Conservation (phyloP, 1,140 invertebrate genomes). For the Oscheius sp. region DNA sequence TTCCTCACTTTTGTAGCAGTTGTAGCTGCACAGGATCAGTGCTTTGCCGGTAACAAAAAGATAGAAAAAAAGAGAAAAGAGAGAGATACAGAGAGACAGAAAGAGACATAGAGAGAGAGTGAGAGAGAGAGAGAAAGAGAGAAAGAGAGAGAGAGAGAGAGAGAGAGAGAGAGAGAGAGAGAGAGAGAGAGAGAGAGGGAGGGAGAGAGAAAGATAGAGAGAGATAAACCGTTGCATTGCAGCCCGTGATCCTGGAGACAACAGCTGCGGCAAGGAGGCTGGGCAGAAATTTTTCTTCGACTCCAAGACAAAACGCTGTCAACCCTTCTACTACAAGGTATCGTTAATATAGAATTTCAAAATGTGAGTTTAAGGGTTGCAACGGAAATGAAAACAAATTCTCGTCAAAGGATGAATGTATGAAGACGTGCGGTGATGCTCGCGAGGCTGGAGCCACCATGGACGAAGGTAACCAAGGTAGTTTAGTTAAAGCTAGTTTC, state of each 20-base stretch:
- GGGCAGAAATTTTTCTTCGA: conserved; percentile 52
- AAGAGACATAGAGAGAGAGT: too few species aligned
- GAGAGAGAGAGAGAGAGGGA: too few species aligned
- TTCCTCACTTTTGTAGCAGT: too few species aligned
- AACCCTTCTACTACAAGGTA: conserved; percentile 52
- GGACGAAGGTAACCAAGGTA: conserved; percentile 45
- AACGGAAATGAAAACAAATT: conserved; percentile 52
- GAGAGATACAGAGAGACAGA: too few species aligned
- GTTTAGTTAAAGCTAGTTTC: background rate
- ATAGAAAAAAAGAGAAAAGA: too few species aligned
- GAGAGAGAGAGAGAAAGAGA: too few species aligned
- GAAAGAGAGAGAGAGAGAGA: too few species aligned
- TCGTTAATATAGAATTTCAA: background rate
- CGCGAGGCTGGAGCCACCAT: conserved; percentile 32
- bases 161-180: too few species aligned
- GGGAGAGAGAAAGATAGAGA: too few species aligned
- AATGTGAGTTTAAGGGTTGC: conserved; percentile 34
- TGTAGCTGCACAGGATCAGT: too few species aligned
- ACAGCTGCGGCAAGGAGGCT: conserved; percentile 35
- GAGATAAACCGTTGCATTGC: conserved; percentile 1
- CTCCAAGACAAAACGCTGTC: conserved; percentile 46
- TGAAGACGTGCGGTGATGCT: conserved; percentile 21
- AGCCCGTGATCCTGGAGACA: conserved; percentile 50
- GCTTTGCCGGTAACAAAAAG: too few species aligned
- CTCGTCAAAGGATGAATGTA: conserved; percentile 25